Evolutionary conservation across 2,113 vertebrate genomes (phyloP).

Genomic region (Sarotherodon lohbergeri): DNA sequence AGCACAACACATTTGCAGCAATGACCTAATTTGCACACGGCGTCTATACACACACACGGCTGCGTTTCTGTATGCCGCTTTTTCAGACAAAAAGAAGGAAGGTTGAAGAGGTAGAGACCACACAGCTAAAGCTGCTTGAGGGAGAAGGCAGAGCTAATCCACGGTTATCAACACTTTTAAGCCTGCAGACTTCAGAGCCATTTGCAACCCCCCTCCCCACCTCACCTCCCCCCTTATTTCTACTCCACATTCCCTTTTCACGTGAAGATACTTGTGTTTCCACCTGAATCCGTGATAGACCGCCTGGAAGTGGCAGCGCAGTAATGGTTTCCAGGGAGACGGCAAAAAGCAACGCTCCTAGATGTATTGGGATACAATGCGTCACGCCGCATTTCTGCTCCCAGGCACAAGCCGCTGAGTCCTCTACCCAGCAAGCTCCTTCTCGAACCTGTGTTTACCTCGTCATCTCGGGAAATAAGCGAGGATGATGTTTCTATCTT

Average conservation of each 20-base stretch:
- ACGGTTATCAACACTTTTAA: constrained; percentile 58
- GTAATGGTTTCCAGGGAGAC: constrained; percentile 64
- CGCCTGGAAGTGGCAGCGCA: constrained; percentile 22
- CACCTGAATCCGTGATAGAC: constrained; percentile 48
- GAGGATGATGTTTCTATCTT: background rate
- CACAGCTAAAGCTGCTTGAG: constrained; percentile 38
- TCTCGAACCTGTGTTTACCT: constrained; percentile 22
- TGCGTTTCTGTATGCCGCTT: background rate
- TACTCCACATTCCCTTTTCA: constrained; percentile 21
- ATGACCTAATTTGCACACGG: background rate
- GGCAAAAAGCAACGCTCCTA: background rate
- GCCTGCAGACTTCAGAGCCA: constrained; percentile 56
- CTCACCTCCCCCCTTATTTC: background rate
- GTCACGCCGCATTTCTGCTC: constrained; percentile 39
- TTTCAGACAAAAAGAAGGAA: background rate
- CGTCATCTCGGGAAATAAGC: background rate
- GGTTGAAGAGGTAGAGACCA: constrained; percentile 35
- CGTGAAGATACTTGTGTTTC: constrained; percentile 26
- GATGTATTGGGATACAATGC: constrained; percentile 27
- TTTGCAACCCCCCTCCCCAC: constrained; percentile 14
- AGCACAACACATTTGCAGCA: background rate
- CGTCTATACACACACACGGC: background rate
- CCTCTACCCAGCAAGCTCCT: background rate
- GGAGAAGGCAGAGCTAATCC: constrained; percentile 54
- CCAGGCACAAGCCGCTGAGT: background rate